Percentiles rank a stretch among this genome's conserved stretches.
These are phyloP conservation scores for Catocala sponsa DNA, from an alignment of 2,888 invertebrate species.

Conservation along the genomic window DNA sequence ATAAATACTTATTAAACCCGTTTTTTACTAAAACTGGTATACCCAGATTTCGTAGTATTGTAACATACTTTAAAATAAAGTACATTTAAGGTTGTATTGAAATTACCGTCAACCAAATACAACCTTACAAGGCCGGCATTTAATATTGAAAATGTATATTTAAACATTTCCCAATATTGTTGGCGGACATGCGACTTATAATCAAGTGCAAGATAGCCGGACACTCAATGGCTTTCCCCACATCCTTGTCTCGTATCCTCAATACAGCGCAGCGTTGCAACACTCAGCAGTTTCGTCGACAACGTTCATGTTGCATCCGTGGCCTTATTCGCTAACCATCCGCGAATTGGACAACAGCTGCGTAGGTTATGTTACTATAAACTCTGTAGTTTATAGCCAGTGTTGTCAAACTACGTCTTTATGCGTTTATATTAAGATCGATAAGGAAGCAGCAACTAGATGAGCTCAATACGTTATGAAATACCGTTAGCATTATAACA, in stretches of 20 bases:
- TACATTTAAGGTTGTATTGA: too few species aligned
- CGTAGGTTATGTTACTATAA: conserved; percentile 25
- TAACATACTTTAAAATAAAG: too few species aligned
- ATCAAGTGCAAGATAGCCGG: conserved; percentile 38
- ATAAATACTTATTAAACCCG: too few species aligned
- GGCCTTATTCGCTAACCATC: conserved; percentile 51
- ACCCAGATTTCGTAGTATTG: too few species aligned
- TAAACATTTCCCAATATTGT: conserved; percentile 33
- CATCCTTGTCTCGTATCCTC: conserved; percentile 63
- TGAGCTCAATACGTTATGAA: too few species aligned
- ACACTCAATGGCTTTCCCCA: conserved; percentile 56
- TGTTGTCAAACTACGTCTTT: neutral
- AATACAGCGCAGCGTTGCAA: conserved; percentile 54
- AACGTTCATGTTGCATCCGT: conserved; percentile 48
- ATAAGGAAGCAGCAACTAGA: neutral
- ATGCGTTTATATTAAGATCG: neutral
- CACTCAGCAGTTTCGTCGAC: conserved; percentile 29
- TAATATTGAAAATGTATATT: conserved; percentile 10
- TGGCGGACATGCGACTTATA: conserved; percentile 27
- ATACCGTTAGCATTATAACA: too few species aligned
- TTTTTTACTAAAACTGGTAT: too few species aligned
- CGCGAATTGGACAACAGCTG: conserved; percentile 55
- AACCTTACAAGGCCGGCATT: conserved; percentile 3
- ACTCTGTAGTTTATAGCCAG: conserved; percentile 12
- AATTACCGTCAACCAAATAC: neutral